Conservation (phyloP, 2,113 vertebrate species). For the Cinclus mexicanus region DNA sequence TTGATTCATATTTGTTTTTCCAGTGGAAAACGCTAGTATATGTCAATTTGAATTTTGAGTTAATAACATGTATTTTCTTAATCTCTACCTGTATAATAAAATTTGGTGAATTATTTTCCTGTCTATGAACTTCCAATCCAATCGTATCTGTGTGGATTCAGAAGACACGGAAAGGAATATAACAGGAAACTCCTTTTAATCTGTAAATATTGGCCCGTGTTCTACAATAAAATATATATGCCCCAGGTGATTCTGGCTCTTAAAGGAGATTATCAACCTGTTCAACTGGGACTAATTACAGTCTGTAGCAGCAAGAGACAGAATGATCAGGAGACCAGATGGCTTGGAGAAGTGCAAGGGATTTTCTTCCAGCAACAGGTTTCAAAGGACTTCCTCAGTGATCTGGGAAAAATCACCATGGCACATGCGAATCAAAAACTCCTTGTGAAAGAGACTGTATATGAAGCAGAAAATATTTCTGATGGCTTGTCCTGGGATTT, state of each 20-base stretch:
- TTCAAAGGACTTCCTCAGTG: background rate
- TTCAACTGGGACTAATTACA: constrained; percentile 45
- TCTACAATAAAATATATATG: background rate
- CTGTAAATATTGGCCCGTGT: background rate
- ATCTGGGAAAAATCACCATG: background rate
- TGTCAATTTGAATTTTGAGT: background rate
- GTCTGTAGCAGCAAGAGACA: background rate
- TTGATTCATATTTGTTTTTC: background rate
- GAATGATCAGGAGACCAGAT: constrained; percentile 21
- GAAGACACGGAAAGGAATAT: background rate
- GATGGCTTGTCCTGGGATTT: background rate
- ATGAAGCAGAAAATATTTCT: background rate
- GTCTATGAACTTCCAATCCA: background rate
- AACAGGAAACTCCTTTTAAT: background rate
- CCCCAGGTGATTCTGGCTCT: background rate
- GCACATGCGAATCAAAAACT: background rate
- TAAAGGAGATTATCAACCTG: constrained; percentile 4
- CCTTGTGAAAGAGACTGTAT: background rate
- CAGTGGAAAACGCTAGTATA: background rate
- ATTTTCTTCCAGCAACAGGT: constrained; percentile 5
- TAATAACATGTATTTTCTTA: background rate
- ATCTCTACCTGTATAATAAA: background rate
- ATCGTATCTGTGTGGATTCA: background rate
- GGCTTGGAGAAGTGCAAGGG: background rate
- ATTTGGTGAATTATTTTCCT: background rate